Base-by-base conservation (phyloP, 2,113 vertebrate genomes). In the Syrmaticus mikado region DNA sequence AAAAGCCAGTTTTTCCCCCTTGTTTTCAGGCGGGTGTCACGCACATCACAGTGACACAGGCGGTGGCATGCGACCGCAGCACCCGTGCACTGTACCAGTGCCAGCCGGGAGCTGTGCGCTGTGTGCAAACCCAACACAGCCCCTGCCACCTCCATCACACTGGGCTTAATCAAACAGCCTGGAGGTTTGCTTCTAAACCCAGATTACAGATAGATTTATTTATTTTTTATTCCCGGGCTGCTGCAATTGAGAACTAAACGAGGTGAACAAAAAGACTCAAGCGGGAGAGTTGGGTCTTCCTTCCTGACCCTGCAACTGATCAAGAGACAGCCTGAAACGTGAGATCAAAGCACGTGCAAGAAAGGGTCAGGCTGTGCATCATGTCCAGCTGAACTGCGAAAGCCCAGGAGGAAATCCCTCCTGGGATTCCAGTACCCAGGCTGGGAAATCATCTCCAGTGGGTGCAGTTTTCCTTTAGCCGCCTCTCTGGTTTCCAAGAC, bases 321-420 rank as follows among this genome's bases (percentile, higher is more conserved):
- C 24, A 77, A 41, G 13, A 82, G 48, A 15, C 24, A 80, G 36
- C 28, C 21, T 83, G 85, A 91, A 94, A 83, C 41, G 43, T 50
- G 67, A 91, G 71, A 77, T 64, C 53, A 85, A 94, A 75, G 18
- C 65, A 68, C 9, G 5, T 38, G 27, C 72, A 65, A 85, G 34
- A 67, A 87, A 60, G n/a, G 13, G 24, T 83, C 71, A 74, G 27
- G 40, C 78, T 86, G 52, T 43, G 30, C 71, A 28, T 28, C 28
- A 62, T 48, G 52, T 53, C n/a, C 90, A 90, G 82, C 70, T 91
- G 87, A 95, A 72, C n/a, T 28, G 32, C 92, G 82, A 94, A 95
- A 67, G 43, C 40, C 61, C 36, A 53, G 48, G 90, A 94, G 85
- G 70, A 94, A 96, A 90, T 80, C 48, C 80, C 58, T 78, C 48